A percentile compares a stretch with the other conserved stretches of the same genome.
Conservation (phyloP, 2,113 vertebrate species). For the Elgaria multicarinata region DNA sequence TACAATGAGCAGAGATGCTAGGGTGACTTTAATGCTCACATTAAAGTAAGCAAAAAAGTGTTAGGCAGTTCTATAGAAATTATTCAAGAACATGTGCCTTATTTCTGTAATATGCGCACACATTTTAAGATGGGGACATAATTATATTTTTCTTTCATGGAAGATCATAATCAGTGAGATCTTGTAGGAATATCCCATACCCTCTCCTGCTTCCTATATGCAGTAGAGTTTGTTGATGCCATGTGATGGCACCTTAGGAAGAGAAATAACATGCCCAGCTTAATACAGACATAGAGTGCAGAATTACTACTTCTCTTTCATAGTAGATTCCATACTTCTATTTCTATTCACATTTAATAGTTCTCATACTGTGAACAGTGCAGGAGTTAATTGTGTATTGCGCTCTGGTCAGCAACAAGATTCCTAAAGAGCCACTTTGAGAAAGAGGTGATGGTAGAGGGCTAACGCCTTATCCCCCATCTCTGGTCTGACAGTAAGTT, state of each 20-base stretch:
- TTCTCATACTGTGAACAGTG: background rate
- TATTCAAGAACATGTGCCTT: background rate
- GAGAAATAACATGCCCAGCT: background rate
- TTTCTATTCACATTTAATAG: background rate
- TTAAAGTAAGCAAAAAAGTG: background rate
- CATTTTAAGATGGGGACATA: background rate
- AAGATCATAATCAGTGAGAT: background rate
- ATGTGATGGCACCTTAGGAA: background rate
- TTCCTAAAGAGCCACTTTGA: no score
- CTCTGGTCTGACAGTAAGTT: no score
- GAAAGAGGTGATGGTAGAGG: no score
- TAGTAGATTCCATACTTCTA: background rate
- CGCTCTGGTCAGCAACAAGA: no score
- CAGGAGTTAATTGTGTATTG: no score
- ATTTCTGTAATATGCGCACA: background rate
- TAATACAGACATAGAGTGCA: background rate
- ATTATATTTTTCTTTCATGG: no score
- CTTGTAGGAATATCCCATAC: background rate
- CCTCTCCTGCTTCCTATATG: no score
- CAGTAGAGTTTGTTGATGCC: no score
- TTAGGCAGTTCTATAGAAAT: no score
- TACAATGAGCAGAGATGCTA: background rate
- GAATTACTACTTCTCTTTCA: background rate
- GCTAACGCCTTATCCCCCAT: no score
- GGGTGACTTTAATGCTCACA: background rate